A percentile compares a stretch with the other conserved stretches of the same genome.
Conservation (phyloP, 92 coral and sea anemone genomes). For the Palythoa grandiflora region DNA sequence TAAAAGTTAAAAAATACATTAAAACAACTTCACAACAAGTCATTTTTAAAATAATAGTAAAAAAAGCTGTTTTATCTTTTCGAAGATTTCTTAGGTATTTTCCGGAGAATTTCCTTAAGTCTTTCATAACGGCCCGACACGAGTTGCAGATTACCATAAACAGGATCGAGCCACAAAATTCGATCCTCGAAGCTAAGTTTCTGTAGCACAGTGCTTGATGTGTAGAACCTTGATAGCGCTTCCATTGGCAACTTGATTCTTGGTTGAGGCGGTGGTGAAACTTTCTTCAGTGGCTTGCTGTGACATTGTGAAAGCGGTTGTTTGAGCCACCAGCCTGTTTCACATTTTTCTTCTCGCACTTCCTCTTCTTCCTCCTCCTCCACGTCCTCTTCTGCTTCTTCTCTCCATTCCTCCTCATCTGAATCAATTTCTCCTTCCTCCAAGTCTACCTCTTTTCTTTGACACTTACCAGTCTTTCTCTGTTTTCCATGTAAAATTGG, state of each 20-base stretch:
- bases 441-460: constrained; percentile 52
- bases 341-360: constrained; percentile 34
- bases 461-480: constrained; percentile 66
- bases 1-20: too few species aligned
- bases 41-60: neutral
- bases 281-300: constrained; percentile 45
- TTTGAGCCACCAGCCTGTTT: constrained; percentile 87
- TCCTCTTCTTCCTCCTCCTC: constrained; percentile 48
- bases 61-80: neutral
- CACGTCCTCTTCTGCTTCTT: constrained; percentile 31
- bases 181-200: constrained; percentile 90
- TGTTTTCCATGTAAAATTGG: constrained; percentile 13
- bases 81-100: constrained; percentile 42
- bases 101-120: constrained; percentile 84
- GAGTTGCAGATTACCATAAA: constrained; percentile 94
- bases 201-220: constrained; percentile 84
- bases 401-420: constrained; percentile 26
- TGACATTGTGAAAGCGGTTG: constrained; percentile 70
- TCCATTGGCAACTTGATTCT: constrained; percentile 87
- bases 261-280: constrained; percentile 90
- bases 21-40: too few species aligned
- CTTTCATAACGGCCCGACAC: constrained; percentile 93
- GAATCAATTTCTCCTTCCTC: constrained; percentile 67
- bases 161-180: constrained; percentile 96
- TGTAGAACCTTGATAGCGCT: constrained; percentile 87